These are phyloP conservation scores for Epizoanthus stellaris DNA, from an alignment of 92 coral and sea anemone species.

Conservation along the genomic window DNA sequence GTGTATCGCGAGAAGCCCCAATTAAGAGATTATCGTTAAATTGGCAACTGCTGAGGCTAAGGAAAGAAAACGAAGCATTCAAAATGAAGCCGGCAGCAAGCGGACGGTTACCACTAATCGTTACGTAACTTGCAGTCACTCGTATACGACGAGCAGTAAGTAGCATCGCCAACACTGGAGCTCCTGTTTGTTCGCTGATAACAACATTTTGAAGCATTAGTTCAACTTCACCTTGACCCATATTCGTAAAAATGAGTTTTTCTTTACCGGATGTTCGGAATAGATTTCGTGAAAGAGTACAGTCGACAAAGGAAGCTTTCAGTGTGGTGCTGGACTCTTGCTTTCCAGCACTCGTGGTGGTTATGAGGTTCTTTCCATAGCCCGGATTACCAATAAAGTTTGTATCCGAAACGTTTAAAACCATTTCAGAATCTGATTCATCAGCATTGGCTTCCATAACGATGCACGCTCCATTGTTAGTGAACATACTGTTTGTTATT, in stretches of 20 bases:
- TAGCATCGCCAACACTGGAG: background rate
- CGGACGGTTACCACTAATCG: background rate
- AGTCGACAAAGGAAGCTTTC: background rate
- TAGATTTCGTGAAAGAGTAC: background rate
- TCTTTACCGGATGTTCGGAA: slow-evolving; percentile 5
- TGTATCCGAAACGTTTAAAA: background rate
- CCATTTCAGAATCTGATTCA: background rate
- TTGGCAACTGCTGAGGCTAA: background rate
- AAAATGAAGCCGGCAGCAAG: background rate
- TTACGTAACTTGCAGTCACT: background rate
- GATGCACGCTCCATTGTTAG: background rate
- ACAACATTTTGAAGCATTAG: background rate
- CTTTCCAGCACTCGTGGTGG: background rate
- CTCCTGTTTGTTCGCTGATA: background rate
- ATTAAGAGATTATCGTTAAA: background rate
- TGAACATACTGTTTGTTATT: background rate
- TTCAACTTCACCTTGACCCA: background rate
- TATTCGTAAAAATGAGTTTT: background rate
- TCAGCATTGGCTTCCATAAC: background rate
- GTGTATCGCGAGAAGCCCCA: background rate
- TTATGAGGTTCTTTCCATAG: slow-evolving; percentile 1
- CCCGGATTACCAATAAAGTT: background rate
- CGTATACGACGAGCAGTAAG: background rate
- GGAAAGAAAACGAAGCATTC: background rate
- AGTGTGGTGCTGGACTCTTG: background rate